phyloP scores from a whole-genome alignment of 1,140 invertebrate genomes.

The Liolophura sinensis region DNA sequence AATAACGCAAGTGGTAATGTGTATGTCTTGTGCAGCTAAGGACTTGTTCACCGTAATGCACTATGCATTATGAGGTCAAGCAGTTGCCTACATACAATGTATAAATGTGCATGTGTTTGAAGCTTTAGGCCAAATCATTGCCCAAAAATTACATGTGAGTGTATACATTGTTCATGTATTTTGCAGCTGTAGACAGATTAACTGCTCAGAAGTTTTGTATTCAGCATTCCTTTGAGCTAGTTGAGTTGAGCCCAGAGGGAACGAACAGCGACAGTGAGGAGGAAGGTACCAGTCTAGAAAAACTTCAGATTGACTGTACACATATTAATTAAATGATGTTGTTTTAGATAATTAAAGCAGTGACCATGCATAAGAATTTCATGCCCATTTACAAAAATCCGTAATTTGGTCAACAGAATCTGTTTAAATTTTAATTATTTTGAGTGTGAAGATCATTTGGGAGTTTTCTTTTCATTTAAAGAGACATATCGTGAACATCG shows the following conservation, averaged over 20 bases:
- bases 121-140: no score
- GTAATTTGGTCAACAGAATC: neutral
- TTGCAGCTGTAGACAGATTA: conserved; percentile 34
- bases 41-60: no score
- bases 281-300: conserved; percentile 57
- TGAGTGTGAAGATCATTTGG: neutral
- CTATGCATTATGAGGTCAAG: no score
- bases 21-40: no score
- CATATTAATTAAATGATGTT: no score
- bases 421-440: neutral
- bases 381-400: neutral
- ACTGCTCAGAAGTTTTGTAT: conserved; percentile 69
- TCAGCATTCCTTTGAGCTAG: conserved; percentile 71
- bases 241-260: conserved; percentile 69
- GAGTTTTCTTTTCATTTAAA: neutral
- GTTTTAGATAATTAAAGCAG: no score
- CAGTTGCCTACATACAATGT: no score
- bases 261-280: conserved; percentile 59
- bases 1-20: no score
- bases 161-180: no score
- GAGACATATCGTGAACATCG: no score
- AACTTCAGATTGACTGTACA: neutral
- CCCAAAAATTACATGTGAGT: no score
- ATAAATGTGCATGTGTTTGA: no score
- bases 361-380: neutral